A percentile compares a stretch with the other conserved stretches of the same genome.
Conservation (phyloP, 2,888 invertebrate genomes). For the Ornithoptera priamus region DNA sequence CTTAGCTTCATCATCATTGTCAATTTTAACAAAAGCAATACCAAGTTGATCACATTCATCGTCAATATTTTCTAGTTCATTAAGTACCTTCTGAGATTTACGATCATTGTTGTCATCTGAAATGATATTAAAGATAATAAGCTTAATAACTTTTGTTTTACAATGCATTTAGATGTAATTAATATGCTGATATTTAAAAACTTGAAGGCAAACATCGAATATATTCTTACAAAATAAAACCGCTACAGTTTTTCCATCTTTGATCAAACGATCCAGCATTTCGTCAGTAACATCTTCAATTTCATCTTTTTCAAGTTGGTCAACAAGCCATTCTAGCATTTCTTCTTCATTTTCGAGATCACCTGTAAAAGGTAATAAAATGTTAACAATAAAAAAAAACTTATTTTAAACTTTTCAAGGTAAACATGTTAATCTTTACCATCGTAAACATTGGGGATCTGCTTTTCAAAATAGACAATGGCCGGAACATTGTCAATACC, state of each 20-base stretch:
- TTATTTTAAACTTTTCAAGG: neutral
- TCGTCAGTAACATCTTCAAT: slow-evolving; percentile 97
- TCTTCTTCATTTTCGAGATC: slow-evolving; percentile 94
- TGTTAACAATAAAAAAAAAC: neutral
- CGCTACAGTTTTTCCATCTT: slow-evolving; percentile 92
- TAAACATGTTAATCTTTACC: slow-evolving; percentile 68
- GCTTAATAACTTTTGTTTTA: slow-evolving; percentile 19
- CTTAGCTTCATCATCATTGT: slow-evolving; percentile 92
- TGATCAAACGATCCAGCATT: slow-evolving; percentile 93
- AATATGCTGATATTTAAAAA: neutral
- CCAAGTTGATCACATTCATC: slow-evolving; percentile 94
- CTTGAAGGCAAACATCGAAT: slow-evolving; percentile 1
- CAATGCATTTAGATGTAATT: neutral
- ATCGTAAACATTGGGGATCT: slow-evolving; percentile 95
- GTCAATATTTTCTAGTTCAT: slow-evolving; percentile 95
- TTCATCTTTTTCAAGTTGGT: slow-evolving; percentile 94
- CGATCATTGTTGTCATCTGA: slow-evolving; percentile 93
- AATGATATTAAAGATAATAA: slow-evolving; percentile 17
- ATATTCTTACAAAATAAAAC: slow-evolving; percentile 91
- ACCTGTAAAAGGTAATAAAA: slow-evolving; percentile 59
- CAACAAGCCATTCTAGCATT: slow-evolving; percentile 92
- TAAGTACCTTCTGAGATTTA: slow-evolving; percentile 90
- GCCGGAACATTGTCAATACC: slow-evolving; percentile 91
- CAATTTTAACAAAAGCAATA: slow-evolving; percentile 95
- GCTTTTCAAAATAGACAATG: slow-evolving; percentile 95